A percentile compares a stretch with the other conserved stretches of the same genome.
phyloP scores from a whole-genome alignment of 2,888 invertebrate species.

The Tethea ocularis region DNA sequence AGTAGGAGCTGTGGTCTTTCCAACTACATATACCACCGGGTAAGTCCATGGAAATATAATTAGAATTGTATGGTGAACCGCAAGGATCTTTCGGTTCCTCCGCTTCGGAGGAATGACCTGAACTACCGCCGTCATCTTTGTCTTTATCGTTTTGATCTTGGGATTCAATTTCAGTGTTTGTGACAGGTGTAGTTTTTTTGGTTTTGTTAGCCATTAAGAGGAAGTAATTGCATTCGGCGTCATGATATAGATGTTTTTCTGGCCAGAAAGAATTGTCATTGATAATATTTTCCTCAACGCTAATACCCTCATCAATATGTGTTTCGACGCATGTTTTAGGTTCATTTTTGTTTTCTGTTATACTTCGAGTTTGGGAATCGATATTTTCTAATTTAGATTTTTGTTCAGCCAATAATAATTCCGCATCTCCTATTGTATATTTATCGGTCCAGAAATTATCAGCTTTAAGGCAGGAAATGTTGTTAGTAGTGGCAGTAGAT shows the following conservation, averaged over 20 bases:
- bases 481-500: constrained; percentile 53
- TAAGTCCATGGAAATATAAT: constrained; percentile 88
- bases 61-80: constrained; percentile 77
- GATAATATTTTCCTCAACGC: constrained; percentile 58
- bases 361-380: constrained; percentile 20
- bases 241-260: constrained; percentile 85
- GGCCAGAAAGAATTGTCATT: constrained; percentile 84
- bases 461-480: constrained; percentile 64
- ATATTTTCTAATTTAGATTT: constrained; percentile 35
- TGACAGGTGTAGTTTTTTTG: constrained; percentile 53
- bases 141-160: constrained; percentile 84
- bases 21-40: constrained; percentile 92
- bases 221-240: constrained; percentile 86
- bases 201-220: constrained; percentile 76
- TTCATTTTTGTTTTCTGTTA: constrained; percentile 27
- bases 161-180: constrained; percentile 43
- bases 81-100: constrained; percentile 59
- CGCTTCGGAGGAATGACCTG: constrained; percentile 80
- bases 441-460: constrained; percentile 85
- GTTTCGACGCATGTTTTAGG: constrained; percentile 22
- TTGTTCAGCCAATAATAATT: constrained; percentile 59
- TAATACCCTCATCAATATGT: constrained; percentile 32
- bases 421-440: constrained; percentile 84
- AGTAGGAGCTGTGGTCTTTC: constrained; percentile 91
- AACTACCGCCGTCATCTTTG: constrained; percentile 84